Evolutionary conservation across 2,888 invertebrate species (phyloP).

Genomic region (Adelphocoris suturalis): DNA sequence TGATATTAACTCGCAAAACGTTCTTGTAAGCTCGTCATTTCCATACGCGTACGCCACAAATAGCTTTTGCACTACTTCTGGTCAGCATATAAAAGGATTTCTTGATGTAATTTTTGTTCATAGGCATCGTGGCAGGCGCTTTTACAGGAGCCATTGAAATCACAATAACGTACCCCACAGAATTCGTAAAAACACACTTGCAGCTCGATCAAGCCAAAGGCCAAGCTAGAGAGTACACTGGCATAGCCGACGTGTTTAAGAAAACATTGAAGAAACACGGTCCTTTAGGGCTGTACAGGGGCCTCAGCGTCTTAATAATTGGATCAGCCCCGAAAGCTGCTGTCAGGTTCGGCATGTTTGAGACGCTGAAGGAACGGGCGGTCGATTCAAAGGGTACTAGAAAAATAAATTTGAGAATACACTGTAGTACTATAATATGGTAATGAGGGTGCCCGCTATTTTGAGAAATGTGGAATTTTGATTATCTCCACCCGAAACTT

Average conservation of each 20-base stretch:
- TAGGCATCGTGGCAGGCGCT: constrained; percentile 96
- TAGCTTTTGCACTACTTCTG: too few species aligned
- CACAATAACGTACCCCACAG: constrained; percentile 99
- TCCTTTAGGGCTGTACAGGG: constrained; percentile 94
- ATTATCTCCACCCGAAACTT: too few species aligned
- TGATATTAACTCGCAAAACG: too few species aligned
- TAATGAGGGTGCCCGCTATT: too few species aligned
- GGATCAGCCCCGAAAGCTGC: constrained; percentile 99
- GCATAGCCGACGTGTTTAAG: constrained; percentile 92
- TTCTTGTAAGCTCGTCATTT: too few species aligned
- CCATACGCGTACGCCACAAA: too few species aligned
- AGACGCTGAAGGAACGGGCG: constrained; percentile 89
- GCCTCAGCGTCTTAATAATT: constrained; percentile 95
- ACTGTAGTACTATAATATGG: too few species aligned
- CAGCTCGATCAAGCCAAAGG: constrained; percentile 94
- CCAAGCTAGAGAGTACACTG: constrained; percentile 87
- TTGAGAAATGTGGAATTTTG: too few species aligned
- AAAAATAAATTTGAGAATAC: too few species aligned
- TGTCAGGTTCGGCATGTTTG: constrained; percentile 97
- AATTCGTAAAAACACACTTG: constrained; percentile 99
- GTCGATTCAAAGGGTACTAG: constrained; percentile 83
- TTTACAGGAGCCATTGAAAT: constrained; percentile 99
- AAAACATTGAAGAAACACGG: constrained; percentile 95
- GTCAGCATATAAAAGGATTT: too few species aligned
- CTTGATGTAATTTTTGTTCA: constrained; percentile 79